Evolutionary conservation across 2,797 vertebrate species (phyloP), one percentile per base, ranked within the genome.

Genomic region (Scarus forsteni): DNA sequence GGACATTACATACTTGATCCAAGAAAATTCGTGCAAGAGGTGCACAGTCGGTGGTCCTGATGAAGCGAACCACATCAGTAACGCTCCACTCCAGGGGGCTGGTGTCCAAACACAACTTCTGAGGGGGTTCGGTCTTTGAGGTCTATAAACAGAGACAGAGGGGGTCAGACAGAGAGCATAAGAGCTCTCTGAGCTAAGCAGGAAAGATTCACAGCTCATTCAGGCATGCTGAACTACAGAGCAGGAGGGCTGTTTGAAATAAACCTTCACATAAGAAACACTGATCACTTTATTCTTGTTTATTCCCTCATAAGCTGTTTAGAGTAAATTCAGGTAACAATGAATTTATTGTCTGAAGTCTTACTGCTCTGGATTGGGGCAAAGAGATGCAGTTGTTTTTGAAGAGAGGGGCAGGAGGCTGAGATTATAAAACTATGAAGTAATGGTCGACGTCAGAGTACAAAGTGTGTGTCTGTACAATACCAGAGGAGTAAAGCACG

Each of bases 41-140:
- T 43, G 97, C 97, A 80, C 98, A 99, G 93, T 99, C 98, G 0
- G 98, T 99, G 80, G 96, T 97, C 89, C 95, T 96, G 93, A 99
- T 98, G 92, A 98, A 99, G 82, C 95, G 96, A 57, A 97, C 97
- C 36, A 99, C 98, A 0, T 99, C 98, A 6, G 95, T 94, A 77
- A 99, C 95, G 0, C 94, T 99, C 98, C 98, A 99, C 77, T 98
- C 96, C 92, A 99, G 91, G 14, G 98, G 98, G 89, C 97, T 99
- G 86, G 95, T 99, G 83, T 98, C 97, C 92, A 99, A 92, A 75
- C 95, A 95, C 83, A 99, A 89, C 92, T 96, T 97, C 88, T 96
- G 97, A 65, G 95, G 94, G 83, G 92, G 93, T 86, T 98, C 97
- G 54, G 92, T 89, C 88, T 95, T 96, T 70, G 90, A 90, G 49